A percentile compares a stretch with the other conserved stretches of the same genome.
Conservation (phyloP, 1,140 invertebrate genomes). For the Gonioctena quinquepunctata region DNA sequence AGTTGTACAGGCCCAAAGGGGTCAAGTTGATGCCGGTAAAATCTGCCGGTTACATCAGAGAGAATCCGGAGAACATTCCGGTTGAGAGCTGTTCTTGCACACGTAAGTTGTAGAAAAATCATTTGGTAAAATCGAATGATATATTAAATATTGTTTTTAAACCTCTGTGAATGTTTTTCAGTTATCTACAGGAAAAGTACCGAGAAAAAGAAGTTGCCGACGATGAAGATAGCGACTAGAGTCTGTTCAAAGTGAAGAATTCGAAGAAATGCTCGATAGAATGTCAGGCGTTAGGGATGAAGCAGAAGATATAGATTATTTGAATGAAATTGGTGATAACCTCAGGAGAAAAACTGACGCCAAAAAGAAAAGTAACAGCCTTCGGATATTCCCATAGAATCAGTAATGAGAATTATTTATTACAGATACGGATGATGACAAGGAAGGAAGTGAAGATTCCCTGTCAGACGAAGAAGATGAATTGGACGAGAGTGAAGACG, state of each 20-base stretch:
- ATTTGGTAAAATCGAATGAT: too few relatives aligned
- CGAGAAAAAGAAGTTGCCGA: conserved; percentile 49
- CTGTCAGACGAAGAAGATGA: conserved; percentile 58
- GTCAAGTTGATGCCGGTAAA: conserved; percentile 67
- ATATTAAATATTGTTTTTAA: too few relatives aligned
- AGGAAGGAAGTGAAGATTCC: conserved; percentile 45
- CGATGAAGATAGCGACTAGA: conserved; percentile 66
- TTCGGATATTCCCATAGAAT: not conserved
- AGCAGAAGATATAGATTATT: conserved; percentile 62
- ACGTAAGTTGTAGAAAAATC: conserved; percentile 65
- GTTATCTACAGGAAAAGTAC: conserved; percentile 60
- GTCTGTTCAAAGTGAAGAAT: conserved; percentile 87
- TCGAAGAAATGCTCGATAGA: conserved; percentile 78
- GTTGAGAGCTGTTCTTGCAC: conserved; percentile 83
- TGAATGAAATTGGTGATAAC: conserved; percentile 60
- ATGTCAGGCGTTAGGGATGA: conserved; percentile 58
- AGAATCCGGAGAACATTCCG: conserved; percentile 71
- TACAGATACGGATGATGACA: conserved; percentile 53
- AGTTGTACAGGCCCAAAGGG: conserved; percentile 67
- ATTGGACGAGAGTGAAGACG: conserved; percentile 55
- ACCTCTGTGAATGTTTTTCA: conserved; percentile 37
- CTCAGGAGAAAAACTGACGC: conserved; percentile 52
- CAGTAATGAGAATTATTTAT: not conserved
- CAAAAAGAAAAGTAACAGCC: conserved; percentile 41
- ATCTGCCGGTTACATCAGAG: conserved; percentile 71